phyloP scores from a whole-genome alignment of 2,888 invertebrate species.

The Schrankia costaestrigalis region DNA sequence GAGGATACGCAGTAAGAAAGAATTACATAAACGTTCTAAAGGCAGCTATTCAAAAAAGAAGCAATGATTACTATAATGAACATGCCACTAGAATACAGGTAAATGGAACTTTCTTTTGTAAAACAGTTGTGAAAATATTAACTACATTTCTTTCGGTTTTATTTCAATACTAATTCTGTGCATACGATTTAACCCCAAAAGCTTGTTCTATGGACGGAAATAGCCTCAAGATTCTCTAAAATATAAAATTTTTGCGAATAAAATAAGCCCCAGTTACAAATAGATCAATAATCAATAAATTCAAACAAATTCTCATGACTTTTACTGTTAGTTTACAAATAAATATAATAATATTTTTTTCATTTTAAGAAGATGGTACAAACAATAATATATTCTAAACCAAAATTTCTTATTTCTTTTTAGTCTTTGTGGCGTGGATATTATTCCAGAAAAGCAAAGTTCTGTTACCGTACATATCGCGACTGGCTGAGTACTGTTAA shows the following conservation, averaged over 20 bases:
- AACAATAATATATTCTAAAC: no score
- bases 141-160: background rate
- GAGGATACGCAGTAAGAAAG: conserved; percentile 54
- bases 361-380: no score
- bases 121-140: background rate
- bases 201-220: no score
- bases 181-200: no score
- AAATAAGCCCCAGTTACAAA: no score
- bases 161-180: no score
- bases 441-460: conserved; percentile 60
- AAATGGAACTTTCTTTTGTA: conserved; percentile 3
- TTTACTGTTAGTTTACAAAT: no score
- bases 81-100: conserved; percentile 65
- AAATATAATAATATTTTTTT: no score
- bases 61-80: conserved; percentile 57
- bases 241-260: no score
- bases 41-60: conserved; percentile 56
- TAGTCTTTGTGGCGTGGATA: conserved; percentile 68
- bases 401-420: conserved; percentile 2
- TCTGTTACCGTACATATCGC: conserved; percentile 65
- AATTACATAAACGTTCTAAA: conserved; percentile 52
- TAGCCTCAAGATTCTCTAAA: no score
- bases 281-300: no score
- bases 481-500: conserved; percentile 63
- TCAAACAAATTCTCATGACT: no score